These are phyloP conservation scores for Barbus barbus DNA, from an alignment of 2,113 vertebrate genomes.

Conservation along the genomic window DNA sequence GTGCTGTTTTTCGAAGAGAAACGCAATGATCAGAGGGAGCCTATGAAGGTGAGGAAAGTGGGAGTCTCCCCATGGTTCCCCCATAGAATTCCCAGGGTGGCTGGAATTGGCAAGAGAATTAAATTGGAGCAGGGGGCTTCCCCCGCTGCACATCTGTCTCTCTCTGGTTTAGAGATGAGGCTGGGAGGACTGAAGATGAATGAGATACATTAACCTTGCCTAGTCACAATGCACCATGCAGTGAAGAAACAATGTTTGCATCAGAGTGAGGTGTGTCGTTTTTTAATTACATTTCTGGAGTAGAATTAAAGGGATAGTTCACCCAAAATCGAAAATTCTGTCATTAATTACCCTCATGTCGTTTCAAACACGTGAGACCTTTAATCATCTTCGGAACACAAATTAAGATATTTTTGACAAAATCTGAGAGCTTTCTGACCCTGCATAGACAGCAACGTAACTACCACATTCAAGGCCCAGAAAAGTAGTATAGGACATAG, in stretches of 20 bases:
- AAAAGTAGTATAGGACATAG: too few species aligned
- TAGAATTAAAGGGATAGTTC: too few species aligned
- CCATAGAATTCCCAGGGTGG: slow-evolving; percentile 60
- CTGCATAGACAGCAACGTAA: too few species aligned
- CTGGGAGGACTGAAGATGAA: slow-evolving; percentile 64
- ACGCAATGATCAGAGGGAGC: slow-evolving; percentile 7
- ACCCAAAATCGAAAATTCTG: too few species aligned
- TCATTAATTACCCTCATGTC: too few species aligned
- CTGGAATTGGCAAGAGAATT: slow-evolving; percentile 46
- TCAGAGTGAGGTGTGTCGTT: slow-evolving; percentile 44
- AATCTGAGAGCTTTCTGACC: too few species aligned
- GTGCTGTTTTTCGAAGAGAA: slow-evolving; percentile 6
- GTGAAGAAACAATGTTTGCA: slow-evolving; percentile 66
- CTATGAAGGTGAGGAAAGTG: slow-evolving; percentile 32
- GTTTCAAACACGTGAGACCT: too few species aligned
- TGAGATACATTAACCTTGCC: slow-evolving; percentile 65
- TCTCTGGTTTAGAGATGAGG: slow-evolving; percentile 63
- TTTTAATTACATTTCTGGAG: slow-evolving; percentile 58
- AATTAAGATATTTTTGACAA: too few species aligned
- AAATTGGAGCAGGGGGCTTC: slow-evolving; percentile 1
- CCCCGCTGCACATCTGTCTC: slow-evolving; percentile 59
- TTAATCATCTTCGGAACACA: too few species aligned
- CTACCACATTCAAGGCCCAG: too few species aligned
- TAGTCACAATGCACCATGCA: slow-evolving; percentile 55
- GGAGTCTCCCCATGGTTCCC: slow-evolving; percentile 50